Conservation (phyloP, 1,140 invertebrate species). For the Bombus impatiens region DNA sequence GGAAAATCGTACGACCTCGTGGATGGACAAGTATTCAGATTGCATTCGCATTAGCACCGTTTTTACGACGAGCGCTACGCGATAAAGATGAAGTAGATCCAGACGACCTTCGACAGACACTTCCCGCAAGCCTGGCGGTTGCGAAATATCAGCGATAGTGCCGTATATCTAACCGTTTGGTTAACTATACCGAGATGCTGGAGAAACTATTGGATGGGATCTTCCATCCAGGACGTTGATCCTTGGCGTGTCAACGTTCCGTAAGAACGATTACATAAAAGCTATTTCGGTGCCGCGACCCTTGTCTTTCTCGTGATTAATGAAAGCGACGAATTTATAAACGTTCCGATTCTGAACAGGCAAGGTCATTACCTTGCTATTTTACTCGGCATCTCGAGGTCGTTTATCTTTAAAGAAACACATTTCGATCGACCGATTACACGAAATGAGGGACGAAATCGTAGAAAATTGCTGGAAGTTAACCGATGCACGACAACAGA, state of each 20-base stretch:
- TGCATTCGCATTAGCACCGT: slow-evolving; percentile 73
- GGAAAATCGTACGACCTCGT: slow-evolving; percentile 75
- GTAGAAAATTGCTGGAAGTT: not conserved
- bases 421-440: not conserved
- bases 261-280: slow-evolving; percentile 56
- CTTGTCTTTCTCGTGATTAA: slow-evolving; percentile 58
- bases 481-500: not conserved
- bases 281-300: slow-evolving; percentile 55
- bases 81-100: slow-evolving; percentile 62
- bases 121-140: not conserved
- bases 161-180: no score
- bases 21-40: slow-evolving; percentile 77
- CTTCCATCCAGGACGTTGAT: slow-evolving; percentile 55
- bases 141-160: slow-evolving; percentile 33
- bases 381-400: not conserved
- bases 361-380: slow-evolving; percentile 51
- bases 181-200: slow-evolving; percentile 32
- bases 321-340: slow-evolving; percentile 65
- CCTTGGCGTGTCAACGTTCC: slow-evolving; percentile 46
- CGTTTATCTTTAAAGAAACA: no score
- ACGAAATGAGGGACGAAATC: not conserved
- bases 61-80: slow-evolving; percentile 72
- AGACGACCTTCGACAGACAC: slow-evolving; percentile 50
- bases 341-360: slow-evolving; percentile 25
- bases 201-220: slow-evolving; percentile 4